A percentile compares a stretch with the other conserved stretches of the same genome.
phyloP scores from a whole-genome alignment of 2,888 invertebrate genomes.

The Onchidella celtica region DNA sequence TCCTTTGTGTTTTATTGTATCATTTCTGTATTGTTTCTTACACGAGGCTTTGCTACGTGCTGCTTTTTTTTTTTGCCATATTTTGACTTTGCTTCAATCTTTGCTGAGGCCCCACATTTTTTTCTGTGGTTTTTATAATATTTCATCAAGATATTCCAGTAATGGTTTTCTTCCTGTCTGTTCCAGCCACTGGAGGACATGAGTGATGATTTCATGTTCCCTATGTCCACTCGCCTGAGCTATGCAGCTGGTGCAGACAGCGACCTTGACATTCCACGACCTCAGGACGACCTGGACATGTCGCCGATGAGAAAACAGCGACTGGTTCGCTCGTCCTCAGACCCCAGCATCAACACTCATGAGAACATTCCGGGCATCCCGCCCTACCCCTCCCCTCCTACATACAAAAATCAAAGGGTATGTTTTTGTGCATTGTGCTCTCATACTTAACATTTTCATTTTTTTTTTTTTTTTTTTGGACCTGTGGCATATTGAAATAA shows the following conservation, averaged over 20 bases:
- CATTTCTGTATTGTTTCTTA: too few species aligned
- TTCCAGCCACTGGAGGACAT: constrained; percentile 95
- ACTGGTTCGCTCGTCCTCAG: constrained; percentile 91
- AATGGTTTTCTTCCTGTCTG: too few species aligned
- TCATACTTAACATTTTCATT: neutral
- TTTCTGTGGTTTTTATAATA: too few species aligned
- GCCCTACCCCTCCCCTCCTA: constrained; percentile 85
- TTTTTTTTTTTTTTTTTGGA: neutral
- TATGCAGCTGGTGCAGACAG: constrained; percentile 98
- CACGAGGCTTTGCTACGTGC: too few species aligned
- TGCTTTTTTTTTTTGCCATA: too few species aligned
- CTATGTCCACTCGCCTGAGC: constrained; percentile 94
- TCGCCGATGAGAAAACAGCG: constrained; percentile 67
- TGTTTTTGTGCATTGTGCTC: too few species aligned
- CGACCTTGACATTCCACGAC: constrained; percentile 86
- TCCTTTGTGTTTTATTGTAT: too few species aligned
- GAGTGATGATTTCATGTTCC: constrained; percentile 99
- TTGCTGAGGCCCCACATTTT: too few species aligned
- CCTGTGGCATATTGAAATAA: too few species aligned
- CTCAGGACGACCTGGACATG: constrained; percentile 73
- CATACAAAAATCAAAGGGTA: constrained; percentile 82
- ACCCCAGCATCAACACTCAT: constrained; percentile 96
- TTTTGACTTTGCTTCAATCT: too few species aligned
- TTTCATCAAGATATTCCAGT: too few species aligned
- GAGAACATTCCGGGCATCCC: constrained; percentile 84